Base-by-base conservation (phyloP, 2,888 invertebrate genomes). In the Lasioglossum leucozonium region DNA sequence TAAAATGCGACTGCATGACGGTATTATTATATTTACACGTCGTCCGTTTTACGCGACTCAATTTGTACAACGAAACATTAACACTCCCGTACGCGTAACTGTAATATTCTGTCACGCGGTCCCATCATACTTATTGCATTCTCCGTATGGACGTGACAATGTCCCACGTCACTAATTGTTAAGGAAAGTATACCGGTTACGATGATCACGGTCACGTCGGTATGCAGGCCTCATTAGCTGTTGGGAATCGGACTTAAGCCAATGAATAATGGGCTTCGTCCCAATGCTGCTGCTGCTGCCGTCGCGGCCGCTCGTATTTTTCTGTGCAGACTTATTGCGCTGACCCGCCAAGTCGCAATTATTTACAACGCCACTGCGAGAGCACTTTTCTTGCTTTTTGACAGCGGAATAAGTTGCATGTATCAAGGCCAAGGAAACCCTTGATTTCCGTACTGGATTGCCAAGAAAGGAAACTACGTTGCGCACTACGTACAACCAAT, bases 201-300 rank as follows among this genome's bases (percentile, higher is more conserved):
- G 90, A 91, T 91, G 81, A 88, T 86, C 84, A 90, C 87, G 81
- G 87, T 87, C 84, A 89, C 86, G 85, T 83, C 87, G 90, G 91
- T 91, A 91, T 91, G 91, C 86, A 88, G 85, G 90, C 78, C 91
- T 91, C 90, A 91, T 91, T 91, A 91, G 91, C 88, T 81, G 88
- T 84, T 88, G 86, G 81, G 84, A 84, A 82, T 84, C 76, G 77
- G 81, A 81, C 79, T 87, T 87, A 88, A 89, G 84, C 85, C 88
- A 87, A 90, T 90, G 90, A 91, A 85, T 91, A 90, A 91, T 90
- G 89, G 89, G 84, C 87, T 79, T 79, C 85, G 80, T 83, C 87
- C 80, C 76, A 81, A 86, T 80, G 86, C 88, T 78, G 80, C 44
- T 78, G 80, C 44, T 44, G 44, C 85, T 65, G 86, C 83, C 79